Conservation (phyloP, 1,140 invertebrate genomes). For the Pseudachorutes palmiensis region DNA sequence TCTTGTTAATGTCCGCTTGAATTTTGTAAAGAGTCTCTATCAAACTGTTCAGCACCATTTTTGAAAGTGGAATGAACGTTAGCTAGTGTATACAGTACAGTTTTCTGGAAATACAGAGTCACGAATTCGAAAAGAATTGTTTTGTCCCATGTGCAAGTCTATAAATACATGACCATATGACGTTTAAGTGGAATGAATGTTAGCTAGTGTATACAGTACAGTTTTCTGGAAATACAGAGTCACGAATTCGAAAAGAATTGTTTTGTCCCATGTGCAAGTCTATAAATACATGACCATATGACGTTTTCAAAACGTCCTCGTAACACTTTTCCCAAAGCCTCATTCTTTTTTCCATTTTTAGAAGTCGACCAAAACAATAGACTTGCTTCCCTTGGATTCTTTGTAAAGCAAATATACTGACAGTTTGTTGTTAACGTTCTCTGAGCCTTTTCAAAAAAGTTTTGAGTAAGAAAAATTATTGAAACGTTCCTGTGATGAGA, state of each 20-base stretch:
- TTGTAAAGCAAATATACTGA: background rate
- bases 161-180: background rate
- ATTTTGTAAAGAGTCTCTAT: background rate
- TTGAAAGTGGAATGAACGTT: background rate
- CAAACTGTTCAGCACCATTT: background rate
- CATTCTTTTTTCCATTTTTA: background rate
- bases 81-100: background rate
- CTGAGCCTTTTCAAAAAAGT: constrained; percentile 1
- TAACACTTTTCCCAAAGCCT: background rate
- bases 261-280: background rate
- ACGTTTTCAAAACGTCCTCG: background rate
- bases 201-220: background rate
- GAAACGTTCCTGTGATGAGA: constrained; percentile 11
- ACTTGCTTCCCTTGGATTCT: background rate
- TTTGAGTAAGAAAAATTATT: constrained; percentile 9
- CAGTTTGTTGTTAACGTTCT: background rate
- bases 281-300: background rate
- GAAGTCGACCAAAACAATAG: background rate
- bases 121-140: background rate
- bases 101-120: background rate
- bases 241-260: background rate
- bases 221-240: background rate
- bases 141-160: background rate
- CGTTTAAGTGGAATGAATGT: no score
- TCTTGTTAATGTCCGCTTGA: background rate